Evolutionary conservation across 2,888 invertebrate species (phyloP).

Genomic region (Hypena proboscidalis): DNA sequence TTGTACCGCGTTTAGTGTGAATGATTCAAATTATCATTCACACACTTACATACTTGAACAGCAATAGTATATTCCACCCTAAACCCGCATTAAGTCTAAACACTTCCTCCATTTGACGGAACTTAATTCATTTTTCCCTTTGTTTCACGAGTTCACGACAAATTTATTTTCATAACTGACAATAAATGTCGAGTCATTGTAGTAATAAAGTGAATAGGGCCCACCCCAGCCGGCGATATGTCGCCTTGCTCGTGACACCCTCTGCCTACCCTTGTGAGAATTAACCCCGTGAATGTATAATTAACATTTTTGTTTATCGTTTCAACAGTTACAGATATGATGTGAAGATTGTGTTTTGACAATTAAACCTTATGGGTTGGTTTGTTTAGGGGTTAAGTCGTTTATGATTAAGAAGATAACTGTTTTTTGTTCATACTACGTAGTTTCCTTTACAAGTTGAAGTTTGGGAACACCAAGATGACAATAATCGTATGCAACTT

Average conservation of each 20-base stretch:
- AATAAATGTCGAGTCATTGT: constrained; percentile 79
- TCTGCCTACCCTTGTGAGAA: constrained; percentile 29
- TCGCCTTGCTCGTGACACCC: constrained; percentile 31
- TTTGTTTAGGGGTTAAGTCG: too few relatives aligned
- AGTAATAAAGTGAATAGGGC: constrained; percentile 71
- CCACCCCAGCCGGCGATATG: constrained; percentile 51
- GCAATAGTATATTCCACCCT: too few relatives aligned
- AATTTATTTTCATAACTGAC: constrained; percentile 80
- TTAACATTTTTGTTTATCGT: constrained; percentile 29
- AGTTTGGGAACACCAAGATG: too few relatives aligned
- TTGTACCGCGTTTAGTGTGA: too few relatives aligned
- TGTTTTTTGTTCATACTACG: too few relatives aligned
- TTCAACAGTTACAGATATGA: constrained; percentile 13
- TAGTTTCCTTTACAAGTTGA: too few relatives aligned
- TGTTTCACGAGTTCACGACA: constrained; percentile 63
- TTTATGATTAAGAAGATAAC: too few relatives aligned
- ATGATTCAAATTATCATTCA: too few relatives aligned
- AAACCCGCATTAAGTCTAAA: constrained; percentile 66
- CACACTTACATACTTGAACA: too few relatives aligned
- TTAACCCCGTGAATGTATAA: constrained; percentile 32
- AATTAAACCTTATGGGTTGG: too few relatives aligned
- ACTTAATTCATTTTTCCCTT: constrained; percentile 36
- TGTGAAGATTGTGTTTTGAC: constrained; percentile 6
- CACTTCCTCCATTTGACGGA: constrained; percentile 53
- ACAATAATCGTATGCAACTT: too few relatives aligned